Conservation (phyloP, 2,888 invertebrate genomes). For the Diadegma fenestrale region DNA sequence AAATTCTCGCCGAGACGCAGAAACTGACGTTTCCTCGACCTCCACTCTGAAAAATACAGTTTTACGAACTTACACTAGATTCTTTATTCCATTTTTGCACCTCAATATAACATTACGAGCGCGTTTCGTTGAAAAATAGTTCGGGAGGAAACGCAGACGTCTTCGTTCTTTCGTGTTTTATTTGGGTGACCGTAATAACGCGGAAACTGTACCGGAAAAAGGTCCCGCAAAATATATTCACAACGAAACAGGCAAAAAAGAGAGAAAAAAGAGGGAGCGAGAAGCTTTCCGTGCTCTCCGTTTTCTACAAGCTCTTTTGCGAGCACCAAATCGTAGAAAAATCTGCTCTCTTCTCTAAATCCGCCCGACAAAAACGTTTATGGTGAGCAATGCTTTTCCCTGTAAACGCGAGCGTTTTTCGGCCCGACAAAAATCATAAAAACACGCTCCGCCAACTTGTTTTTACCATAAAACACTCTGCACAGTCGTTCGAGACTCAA, state of each 20-base stretch:
- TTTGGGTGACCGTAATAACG: conserved; percentile 84
- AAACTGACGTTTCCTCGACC: neutral
- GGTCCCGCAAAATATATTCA: conserved; percentile 64
- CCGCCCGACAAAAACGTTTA: conserved; percentile 79
- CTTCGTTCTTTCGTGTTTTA: conserved; percentile 76
- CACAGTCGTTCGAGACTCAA: conserved; percentile 36
- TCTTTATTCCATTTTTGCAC: conserved; percentile 64
- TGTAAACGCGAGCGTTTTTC: conserved; percentile 56
- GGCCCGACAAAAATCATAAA: conserved; percentile 79
- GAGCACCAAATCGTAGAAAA: conserved; percentile 69
- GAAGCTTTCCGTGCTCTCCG: conserved; percentile 35
- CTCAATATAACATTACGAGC: conserved; percentile 79
- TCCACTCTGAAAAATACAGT: conserved; percentile 43
- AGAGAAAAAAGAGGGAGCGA: conserved; percentile 4
- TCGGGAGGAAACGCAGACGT: conserved; percentile 58
- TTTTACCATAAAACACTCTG: conserved; percentile 77
- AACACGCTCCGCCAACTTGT: conserved; percentile 76
- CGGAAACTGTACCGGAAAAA: conserved; percentile 81
- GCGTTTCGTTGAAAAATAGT: conserved; percentile 80
- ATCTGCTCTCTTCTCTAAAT: conserved; percentile 70
- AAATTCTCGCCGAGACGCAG: conserved; percentile 30
- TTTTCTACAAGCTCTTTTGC: conserved; percentile 58
- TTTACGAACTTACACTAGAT: conserved; percentile 45
- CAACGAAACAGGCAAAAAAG: conserved; percentile 31
- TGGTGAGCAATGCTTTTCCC: conserved; percentile 69